phyloP scores from a whole-genome alignment of 2,113 vertebrate genomes.

The Carollia perspicillata region DNA sequence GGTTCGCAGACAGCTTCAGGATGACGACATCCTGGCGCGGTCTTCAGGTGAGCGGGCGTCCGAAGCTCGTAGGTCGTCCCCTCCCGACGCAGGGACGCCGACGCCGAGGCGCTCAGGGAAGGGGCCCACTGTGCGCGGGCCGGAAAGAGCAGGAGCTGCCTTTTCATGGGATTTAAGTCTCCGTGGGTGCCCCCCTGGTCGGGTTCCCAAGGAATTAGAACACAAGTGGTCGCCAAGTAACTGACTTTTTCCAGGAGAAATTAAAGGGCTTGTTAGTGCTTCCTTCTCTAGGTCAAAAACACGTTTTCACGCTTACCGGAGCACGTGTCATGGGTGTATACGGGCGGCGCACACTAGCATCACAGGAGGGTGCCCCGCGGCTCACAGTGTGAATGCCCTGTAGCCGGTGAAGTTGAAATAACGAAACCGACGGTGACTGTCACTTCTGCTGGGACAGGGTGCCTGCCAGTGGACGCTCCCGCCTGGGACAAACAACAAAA shows the following conservation, averaged over 20 bases:
- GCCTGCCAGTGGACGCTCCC: too few relatives aligned
- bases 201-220: background rate
- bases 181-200: background rate
- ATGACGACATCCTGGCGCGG: background rate
- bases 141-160: background rate
- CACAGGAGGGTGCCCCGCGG: background rate
- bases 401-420: too few relatives aligned
- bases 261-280: background rate
- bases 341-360: background rate
- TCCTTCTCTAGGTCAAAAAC: background rate
- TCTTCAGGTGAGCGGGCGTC: too few relatives aligned
- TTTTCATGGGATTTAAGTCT: background rate
- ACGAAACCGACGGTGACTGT: fast-evolving
- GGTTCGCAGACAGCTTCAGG: background rate
- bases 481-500: too few relatives aligned
- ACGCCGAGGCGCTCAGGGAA: too few relatives aligned
- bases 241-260: background rate
- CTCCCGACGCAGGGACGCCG: too few relatives aligned
- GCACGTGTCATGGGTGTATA: background rate
- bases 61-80: too few relatives aligned
- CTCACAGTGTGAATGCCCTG: too few relatives aligned
- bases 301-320: background rate
- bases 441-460: too few relatives aligned
- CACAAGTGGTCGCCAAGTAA: background rate
- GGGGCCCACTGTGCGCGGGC: background rate